Evolutionary conservation across 1,140 invertebrate genomes (phyloP), one percentile per base, ranked within the genome.

Genomic region (Dryas iulia): DNA sequence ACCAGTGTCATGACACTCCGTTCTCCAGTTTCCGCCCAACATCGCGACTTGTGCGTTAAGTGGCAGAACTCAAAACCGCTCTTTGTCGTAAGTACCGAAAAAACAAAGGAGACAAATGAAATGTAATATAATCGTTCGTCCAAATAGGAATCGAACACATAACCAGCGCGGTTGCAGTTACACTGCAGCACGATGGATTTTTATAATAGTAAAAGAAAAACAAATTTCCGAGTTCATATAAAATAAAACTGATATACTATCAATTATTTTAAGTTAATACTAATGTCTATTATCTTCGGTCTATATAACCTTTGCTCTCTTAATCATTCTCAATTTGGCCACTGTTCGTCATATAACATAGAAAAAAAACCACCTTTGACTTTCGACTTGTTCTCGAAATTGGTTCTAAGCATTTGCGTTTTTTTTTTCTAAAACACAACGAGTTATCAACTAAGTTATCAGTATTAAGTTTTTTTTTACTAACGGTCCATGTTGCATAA

Each of bases 261-360:
- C 39, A 47, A 47, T 47, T 21, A 21, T 47, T 47, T 21, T 47
- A 47, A 18, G 1, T 21, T 18, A 47, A 5, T 6, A 18, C 8
- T 18, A 35, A 10, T 18, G 18, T 0, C 14, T 47, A 8, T 47
- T 47, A 47, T 47, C 39, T 2, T 7, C 10, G 39, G 39, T 47
- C 39, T 21, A 21, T 25, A 56, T 6, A 47, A 47, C 59, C 59
- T 60, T 47, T 60, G 59, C 14, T 47, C 12, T 11, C 18, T n/a
- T 39, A 33, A 39, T 60, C 33, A 60, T 47, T 59, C 31, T 30
- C 30, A 60, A 60, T 26, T 60, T 60, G 24, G 31, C 59, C 25
- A 26, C 23, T 14, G 14, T 3, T 59, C 31, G 11, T 26, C 24
- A 59, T 57, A 31, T 35, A 3, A 35, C 21, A 10, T 47, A 10